A percentile compares a stretch with the other conserved stretches of the same genome.
phyloP scores from a whole-genome alignment of 2,888 invertebrate species.

The Drosophila engyochracea region DNA sequence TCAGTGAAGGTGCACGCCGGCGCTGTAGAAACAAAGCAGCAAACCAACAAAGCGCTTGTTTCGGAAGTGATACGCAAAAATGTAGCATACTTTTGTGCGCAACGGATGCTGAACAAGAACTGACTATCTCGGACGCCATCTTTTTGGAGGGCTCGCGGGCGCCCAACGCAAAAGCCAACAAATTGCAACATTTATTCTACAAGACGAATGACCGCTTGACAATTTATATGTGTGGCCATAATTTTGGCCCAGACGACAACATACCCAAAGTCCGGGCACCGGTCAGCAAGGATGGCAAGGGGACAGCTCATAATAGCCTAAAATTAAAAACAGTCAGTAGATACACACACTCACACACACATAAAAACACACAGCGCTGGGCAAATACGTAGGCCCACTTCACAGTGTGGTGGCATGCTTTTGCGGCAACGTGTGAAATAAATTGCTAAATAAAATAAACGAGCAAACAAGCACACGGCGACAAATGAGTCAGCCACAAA shows the following conservation, averaged over 20 bases:
- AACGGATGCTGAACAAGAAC: constrained; percentile 37
- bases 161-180: constrained; percentile 75
- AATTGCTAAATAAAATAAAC: constrained; percentile 83
- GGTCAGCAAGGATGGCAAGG: constrained; percentile 5
- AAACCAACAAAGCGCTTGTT: constrained; percentile 13
- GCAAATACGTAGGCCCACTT: constrained; percentile 49
- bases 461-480: constrained; percentile 70
- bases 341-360: constrained; percentile 38
- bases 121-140: constrained; percentile 57
- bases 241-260: constrained; percentile 56
- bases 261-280: constrained; percentile 1
- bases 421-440: constrained; percentile 75
- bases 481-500: constrained; percentile 70
- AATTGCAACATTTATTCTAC: constrained; percentile 85
- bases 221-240: constrained; percentile 82
- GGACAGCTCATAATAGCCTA: constrained; percentile 75
- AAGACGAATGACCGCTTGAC: constrained; percentile 84
- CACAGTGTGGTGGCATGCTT: constrained; percentile 31
- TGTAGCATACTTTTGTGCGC: constrained; percentile 66
- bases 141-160: constrained; percentile 48
- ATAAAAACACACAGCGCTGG: neutral
- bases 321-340: constrained; percentile 80
- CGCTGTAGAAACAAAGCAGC: constrained; percentile 43
- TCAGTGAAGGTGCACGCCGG: constrained; percentile 66
- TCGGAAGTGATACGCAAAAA: constrained; percentile 46